Base-by-base conservation (phyloP, 2,888 invertebrate species). In the Drosophila niveifrons region DNA sequence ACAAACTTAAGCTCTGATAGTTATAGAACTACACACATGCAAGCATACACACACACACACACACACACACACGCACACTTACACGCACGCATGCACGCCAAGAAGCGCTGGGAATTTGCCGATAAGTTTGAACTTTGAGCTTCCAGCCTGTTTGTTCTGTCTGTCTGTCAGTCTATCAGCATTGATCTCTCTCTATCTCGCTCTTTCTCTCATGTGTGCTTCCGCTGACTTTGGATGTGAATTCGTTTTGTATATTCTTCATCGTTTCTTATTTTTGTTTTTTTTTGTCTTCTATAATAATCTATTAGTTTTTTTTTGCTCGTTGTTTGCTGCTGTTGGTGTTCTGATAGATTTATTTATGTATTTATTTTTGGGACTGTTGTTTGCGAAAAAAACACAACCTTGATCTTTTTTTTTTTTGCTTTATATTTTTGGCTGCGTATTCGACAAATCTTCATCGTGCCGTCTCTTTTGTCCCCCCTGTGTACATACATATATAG, bases 341-440 rank as follows among this genome's bases (percentile, higher is more conserved):
- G 34, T 52, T 50, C 31, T 55, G 44, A 39, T 8, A 36, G 29
- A 17, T 8, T 47, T 69, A 28, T 70, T 43, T 63, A 36, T 70
- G 39, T 63, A 36, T 15, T 41, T 46, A 52, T 52, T 72, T 56
- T 65, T 11, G 36, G 34, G 4, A 23, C 44, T 13, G 61, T 47
- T 76, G 58, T 66, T 57, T 71, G 79, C 52, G 46, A 51, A 59
- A 75, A 71, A 74, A 71, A 71, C 57, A 28, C 50, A 80, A 77
- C 78, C 78, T 78, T 78, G 78, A 78, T 80, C 66, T 77, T 55
- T 80, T 80, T 70, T 67, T 73, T 18, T 23, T 23, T 23, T 23
- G n/a, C 23, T 23, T 23, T 23, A 23, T 23, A 73, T 78, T 78
- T 80, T 80, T 80, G 66, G 64, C 50, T 50, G 65, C 41, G 34